These are phyloP conservation scores for Atrichornis clamosus DNA, from an alignment of 2,113 vertebrate genomes.

Conservation along the genomic window DNA sequence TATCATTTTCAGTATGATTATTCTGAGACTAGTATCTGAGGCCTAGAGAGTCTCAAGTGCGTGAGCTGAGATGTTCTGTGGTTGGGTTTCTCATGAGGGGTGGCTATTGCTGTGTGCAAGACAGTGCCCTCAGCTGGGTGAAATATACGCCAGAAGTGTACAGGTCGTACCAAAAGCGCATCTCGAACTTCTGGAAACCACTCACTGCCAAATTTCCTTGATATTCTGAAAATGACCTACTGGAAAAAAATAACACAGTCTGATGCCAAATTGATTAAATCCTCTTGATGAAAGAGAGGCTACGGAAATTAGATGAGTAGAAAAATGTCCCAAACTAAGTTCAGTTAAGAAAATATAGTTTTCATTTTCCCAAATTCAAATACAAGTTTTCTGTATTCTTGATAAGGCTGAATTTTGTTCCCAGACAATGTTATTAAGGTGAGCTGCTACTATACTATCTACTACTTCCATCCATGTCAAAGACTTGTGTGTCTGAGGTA, in stretches of 20 bases:
- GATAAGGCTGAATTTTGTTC: not conserved
- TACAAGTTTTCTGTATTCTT: not conserved
- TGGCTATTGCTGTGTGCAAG: not conserved
- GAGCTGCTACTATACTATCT: not conserved
- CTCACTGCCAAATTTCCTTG: not conserved
- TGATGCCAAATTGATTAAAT: not conserved
- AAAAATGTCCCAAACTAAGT: not conserved
- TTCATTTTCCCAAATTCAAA: not conserved
- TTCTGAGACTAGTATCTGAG: not conserved
- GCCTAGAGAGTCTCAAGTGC: not conserved
- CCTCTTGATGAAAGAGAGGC: not conserved
- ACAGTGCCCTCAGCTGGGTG: not conserved
- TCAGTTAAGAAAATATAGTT: not conserved
- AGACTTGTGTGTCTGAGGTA: not conserved
- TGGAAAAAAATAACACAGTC: not conserved
- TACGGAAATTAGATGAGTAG: not conserved
- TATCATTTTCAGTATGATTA: constrained; percentile 16
- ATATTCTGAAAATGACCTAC: not conserved
- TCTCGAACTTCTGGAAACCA: not conserved
- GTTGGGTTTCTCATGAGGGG: not conserved
- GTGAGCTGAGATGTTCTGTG: not conserved
- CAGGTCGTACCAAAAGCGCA: not conserved
- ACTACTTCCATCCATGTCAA: not conserved
- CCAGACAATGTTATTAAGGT: not conserved
- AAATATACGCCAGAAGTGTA: not conserved